phyloP scores from a whole-genome alignment of 2,888 invertebrate species.

The Cistogaster globosa region DNA sequence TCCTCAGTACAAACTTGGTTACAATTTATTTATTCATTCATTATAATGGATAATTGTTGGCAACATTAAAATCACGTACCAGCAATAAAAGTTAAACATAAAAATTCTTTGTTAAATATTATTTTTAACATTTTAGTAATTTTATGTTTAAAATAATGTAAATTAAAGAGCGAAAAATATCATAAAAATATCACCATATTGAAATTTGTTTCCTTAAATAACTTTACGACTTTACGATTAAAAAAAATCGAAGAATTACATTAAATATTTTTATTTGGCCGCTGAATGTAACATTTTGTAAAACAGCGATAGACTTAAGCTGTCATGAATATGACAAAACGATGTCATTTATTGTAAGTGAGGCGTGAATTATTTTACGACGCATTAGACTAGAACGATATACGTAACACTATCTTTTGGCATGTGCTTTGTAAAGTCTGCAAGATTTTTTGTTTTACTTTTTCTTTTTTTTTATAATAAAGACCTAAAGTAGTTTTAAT shows the following conservation, averaged over 20 bases:
- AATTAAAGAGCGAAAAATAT: conserved; percentile 26
- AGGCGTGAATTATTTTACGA: neutral
- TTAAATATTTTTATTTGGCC: neutral
- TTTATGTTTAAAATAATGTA: conserved; percentile 46
- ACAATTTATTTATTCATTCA: conserved; percentile 11
- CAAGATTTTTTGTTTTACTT: no score
- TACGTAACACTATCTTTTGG: no score
- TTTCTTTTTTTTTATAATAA: no score
- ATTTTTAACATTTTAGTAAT: conserved; percentile 30
- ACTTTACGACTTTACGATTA: conserved; percentile 28
- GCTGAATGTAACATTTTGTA: neutral
- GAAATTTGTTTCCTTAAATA: conserved; percentile 11
- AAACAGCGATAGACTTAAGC: neutral
- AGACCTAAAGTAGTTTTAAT: no score
- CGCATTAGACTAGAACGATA: neutral
- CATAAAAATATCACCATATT: conserved; percentile 3
- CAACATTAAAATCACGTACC: conserved; percentile 58
- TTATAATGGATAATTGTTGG: conserved; percentile 2
- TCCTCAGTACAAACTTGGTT: neutral
- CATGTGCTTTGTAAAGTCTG: no score
- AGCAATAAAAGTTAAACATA: conserved; percentile 62
- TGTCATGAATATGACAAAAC: neutral
- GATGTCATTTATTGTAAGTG: neutral
- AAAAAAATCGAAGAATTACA: conserved; percentile 24
- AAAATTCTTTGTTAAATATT: conserved; percentile 59